phyloP scores from a whole-genome alignment of 1,140 invertebrate species.

The Hycleus phaleratus region DNA sequence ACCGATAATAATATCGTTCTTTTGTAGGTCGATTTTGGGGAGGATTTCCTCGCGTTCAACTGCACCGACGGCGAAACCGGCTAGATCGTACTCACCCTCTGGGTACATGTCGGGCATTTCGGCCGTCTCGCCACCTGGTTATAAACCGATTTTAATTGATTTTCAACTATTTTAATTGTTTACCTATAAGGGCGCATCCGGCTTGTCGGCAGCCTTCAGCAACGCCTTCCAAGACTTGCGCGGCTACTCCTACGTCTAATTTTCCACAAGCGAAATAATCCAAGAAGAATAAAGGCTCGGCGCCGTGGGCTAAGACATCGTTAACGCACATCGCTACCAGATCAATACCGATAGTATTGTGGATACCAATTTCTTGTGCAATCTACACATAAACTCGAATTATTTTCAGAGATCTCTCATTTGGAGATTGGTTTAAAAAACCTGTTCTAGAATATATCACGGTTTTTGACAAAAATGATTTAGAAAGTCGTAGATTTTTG shows the following conservation, averaged over 20 bases:
- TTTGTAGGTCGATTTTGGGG: constrained; percentile 63
- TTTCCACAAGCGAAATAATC: constrained; percentile 94
- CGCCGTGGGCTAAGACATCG: constrained; percentile 89
- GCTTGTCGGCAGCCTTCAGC: constrained; percentile 78
- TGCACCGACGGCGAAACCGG: constrained; percentile 90
- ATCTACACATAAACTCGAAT: constrained; percentile 48
- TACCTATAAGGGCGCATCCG: constrained; percentile 83
- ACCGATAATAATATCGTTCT: constrained; percentile 80
- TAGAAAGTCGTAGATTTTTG: no score
- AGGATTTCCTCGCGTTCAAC: constrained; percentile 70
- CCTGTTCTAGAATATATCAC: no score
- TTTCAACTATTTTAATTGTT: background rate
- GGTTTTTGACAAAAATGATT: no score
- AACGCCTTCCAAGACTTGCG: constrained; percentile 75
- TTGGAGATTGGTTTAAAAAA: no score
- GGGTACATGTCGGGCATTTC: constrained; percentile 94
- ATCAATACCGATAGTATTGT: constrained; percentile 86
- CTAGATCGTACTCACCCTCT: constrained; percentile 84
- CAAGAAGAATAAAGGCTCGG: constrained; percentile 90
- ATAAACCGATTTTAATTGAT: constrained; percentile 12
- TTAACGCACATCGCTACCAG: constrained; percentile 98
- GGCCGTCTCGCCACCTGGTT: constrained; percentile 82
- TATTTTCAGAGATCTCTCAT: no score
- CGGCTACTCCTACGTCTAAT: constrained; percentile 68
- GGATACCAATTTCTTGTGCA: constrained; percentile 69